Conservation (phyloP, 2,797 vertebrate species). For the Spinibarbus caldwelli region DNA sequence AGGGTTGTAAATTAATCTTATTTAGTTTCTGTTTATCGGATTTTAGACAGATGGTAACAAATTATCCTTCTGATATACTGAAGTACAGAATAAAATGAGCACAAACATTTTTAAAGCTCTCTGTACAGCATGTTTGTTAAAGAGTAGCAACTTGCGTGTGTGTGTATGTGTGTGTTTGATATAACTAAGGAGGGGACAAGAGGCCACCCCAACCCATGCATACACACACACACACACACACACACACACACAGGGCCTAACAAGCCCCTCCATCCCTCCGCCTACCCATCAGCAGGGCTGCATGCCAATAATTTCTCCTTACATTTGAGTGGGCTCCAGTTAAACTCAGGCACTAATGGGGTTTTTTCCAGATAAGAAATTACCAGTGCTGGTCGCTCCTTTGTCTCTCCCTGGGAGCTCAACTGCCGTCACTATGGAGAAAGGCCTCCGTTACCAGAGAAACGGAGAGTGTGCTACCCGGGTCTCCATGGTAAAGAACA, state of each 20-base stretch:
- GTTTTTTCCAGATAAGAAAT: conserved; percentile 78
- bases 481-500: conserved; percentile 94
- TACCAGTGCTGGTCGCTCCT: conserved; percentile 83
- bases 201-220: conserved; percentile 24
- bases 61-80: not conserved
- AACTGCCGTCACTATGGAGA: conserved; percentile 89
- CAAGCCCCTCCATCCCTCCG: conserved; percentile 52
- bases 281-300: conserved; percentile 59
- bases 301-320: conserved; percentile 74
- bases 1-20: too few relatives aligned
- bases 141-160: conserved; percentile 15
- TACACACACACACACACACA: conserved; percentile 20
- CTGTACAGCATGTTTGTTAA: conserved; percentile 1
- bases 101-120: not conserved
- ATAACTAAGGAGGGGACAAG: conserved; percentile 30
- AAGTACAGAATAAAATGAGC: not conserved
- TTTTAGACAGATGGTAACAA: not conserved
- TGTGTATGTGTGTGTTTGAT: conserved; percentile 41
- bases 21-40: not conserved
- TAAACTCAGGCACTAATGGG: conserved; percentile 76
- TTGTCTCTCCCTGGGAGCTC: conserved; percentile 89
- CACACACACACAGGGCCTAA: too few relatives aligned
- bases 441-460: conserved; percentile 90
- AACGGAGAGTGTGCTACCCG: conserved; percentile 87
- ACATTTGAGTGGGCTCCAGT: conserved; percentile 76